Evolutionary conservation across 1,140 invertebrate genomes (phyloP), one percentile per base, ranked within the genome.

Genomic region (Carposina sasakii): DNA sequence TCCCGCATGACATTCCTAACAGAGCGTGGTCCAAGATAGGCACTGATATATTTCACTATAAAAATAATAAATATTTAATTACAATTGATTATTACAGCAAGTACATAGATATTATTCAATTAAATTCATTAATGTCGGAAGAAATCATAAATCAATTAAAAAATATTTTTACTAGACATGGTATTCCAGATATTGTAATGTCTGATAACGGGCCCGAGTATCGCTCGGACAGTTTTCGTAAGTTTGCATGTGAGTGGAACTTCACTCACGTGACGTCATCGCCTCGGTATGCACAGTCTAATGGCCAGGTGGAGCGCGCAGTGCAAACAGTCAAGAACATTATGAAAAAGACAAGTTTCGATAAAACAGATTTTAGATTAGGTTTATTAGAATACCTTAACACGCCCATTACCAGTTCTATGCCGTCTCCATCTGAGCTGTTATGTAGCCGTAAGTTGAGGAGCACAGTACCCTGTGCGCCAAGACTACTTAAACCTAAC

Each of bases 181-280:
- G 82, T 3, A 46, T 85, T 34, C 81, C 79, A 2, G 28, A 67
- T 15, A 55, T 57, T 21, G 36, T 86, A 3, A 71, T 86, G 19
- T 71, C 73, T 0, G 86, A 88, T 52, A 73, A 76, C 48, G 73
- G 70, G 23, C 61, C 73, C 15, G 60, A 81, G 26, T 87, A 86
- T 52, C 65, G 55, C 9, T 78, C 69, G 9, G 15, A 53, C 39
- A 67, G 82, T 54, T 86, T 87, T 53, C 36, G 48, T 52, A 30
- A 48, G 1, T 87, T 87, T 60, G 48, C 69, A 28, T 56, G 37
- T 45, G 31, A 67, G 39, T 84, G 79, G 66, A 60, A 69, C 8
- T 76, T 85, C 45, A 30, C 60, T 10, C 67, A 77, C 21, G 45
- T 62, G 43, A 67, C 61, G 20, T 66, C 64, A 15, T 68, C 67